Base-by-base conservation (phyloP, 35 echinoderm and acorn worm genomes). In the Holothuria glaberrima region DNA sequence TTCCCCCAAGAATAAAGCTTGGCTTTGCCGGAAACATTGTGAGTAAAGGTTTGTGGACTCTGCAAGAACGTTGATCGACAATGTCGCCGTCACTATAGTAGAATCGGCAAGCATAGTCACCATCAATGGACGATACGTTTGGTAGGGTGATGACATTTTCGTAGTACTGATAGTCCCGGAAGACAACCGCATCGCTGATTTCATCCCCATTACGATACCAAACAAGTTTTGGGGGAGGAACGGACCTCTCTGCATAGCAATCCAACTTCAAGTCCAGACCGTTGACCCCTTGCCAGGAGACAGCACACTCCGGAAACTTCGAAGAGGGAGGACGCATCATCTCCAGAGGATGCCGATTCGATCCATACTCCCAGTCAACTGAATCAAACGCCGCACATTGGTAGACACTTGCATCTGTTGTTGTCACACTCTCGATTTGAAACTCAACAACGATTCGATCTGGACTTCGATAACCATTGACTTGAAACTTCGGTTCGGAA, bases 81-180 rank as follows among this genome's bases (percentile, higher is more conserved):
- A 84, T 84, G 9, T 84, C 80, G 7, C 80, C 80, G 80, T 84
- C 80, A 36, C 80, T 84, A 27, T 84, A 84, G 26, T 84, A 84
- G 21, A 84, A 84, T 22, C 80, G 41, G 30, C 80, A 84, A 25
- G 36, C 59, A 46, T 84, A 84, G 17, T 60, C 26, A 18, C 25
- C 59, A 14, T 84, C 57, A 32, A 84, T 31, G 12, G 80, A 61
- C 20, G 80, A 33, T 54, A 63, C 52, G 56, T 84, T 84, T 6
- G 19, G 21, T 26, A 84, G 22, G 26, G 13, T 33, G 13, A 84
- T 61, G 52, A 84, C 57, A 30, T 84, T 84, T 54, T 84, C 80
- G 80, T 84, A 84, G 80, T 84, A 84, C 54, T 58, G 48, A 24
- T 84, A 84, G 34, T 84, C 80, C 17, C 80, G 80, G 29, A 84